Evolutionary conservation across 1,140 invertebrate species (phyloP).

Genomic region (Drosophila fuyamai): DNA sequence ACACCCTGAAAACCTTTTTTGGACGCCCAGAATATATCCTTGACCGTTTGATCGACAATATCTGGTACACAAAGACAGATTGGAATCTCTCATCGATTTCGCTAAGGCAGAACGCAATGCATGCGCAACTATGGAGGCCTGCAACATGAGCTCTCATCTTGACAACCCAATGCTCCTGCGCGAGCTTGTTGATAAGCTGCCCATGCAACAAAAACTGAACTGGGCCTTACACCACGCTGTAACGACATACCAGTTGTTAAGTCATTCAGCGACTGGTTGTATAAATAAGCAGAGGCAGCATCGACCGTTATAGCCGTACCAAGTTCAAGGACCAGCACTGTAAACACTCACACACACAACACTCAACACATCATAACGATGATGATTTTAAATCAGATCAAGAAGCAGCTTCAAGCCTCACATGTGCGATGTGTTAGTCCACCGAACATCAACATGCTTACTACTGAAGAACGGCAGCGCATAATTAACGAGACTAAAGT

Average conservation of each 20-base stretch:
- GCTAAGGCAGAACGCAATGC: too few species aligned
- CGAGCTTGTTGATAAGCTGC: too few species aligned
- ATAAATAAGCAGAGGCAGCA: neutral
- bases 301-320: neutral
- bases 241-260: neutral
- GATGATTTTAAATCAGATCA: neutral
- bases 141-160: neutral
- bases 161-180: neutral
- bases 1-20: neutral
- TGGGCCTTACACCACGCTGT: neutral
- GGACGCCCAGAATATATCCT: neutral
- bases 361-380: too few species aligned
- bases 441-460: neutral
- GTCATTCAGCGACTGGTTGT: neutral
- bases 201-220: neutral
- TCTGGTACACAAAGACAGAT: neutral
- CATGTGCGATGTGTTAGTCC: neutral
- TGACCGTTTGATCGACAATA: neutral
- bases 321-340: neutral
- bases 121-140: too few species aligned
- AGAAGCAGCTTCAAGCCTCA: neutral
- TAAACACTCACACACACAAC: neutral
- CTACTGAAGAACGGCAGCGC: neutral
- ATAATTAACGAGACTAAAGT: neutral
- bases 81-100: too few species aligned